A percentile compares a stretch with the other conserved stretches of the same genome.
Conservation (phyloP, 2,888 invertebrate genomes). For the Plusia festucae region DNA sequence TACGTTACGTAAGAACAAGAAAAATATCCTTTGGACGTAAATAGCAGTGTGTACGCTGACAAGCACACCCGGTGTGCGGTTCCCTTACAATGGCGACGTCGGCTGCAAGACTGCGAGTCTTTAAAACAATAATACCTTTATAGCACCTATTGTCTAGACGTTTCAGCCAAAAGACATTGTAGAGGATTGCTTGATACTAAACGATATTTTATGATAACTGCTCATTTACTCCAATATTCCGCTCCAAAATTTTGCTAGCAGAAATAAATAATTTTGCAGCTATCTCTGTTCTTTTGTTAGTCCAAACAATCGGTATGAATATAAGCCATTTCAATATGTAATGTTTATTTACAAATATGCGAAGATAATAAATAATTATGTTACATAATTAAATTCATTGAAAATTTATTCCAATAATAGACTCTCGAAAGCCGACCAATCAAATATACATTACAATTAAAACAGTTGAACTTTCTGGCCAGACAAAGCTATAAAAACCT, state of each 20-base stretch:
- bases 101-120: constrained; percentile 52
- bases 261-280: no score
- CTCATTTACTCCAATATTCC: background rate
- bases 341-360: no score
- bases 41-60: constrained; percentile 46
- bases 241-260: no score
- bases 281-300: no score
- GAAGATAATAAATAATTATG: no score
- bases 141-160: constrained; percentile 44
- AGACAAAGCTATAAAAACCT: constrained; percentile 53
- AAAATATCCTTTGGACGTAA: constrained; percentile 25
- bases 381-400: background rate
- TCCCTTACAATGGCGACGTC: constrained; percentile 52
- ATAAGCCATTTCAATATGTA: no score
- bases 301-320: no score
- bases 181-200: constrained; percentile 17
- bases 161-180: constrained; percentile 47
- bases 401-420: constrained; percentile 3
- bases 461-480: constrained; percentile 42
- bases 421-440: constrained; percentile 23
- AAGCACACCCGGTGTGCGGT: constrained; percentile 40
- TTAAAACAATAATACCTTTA: constrained; percentile 63
- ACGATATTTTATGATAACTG: constrained; percentile 6
- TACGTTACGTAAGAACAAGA: constrained; percentile 24
- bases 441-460: constrained; percentile 49